phyloP scores from a whole-genome alignment of 64 coral and sea anemone species.

The Stylophora pistillata region DNA sequence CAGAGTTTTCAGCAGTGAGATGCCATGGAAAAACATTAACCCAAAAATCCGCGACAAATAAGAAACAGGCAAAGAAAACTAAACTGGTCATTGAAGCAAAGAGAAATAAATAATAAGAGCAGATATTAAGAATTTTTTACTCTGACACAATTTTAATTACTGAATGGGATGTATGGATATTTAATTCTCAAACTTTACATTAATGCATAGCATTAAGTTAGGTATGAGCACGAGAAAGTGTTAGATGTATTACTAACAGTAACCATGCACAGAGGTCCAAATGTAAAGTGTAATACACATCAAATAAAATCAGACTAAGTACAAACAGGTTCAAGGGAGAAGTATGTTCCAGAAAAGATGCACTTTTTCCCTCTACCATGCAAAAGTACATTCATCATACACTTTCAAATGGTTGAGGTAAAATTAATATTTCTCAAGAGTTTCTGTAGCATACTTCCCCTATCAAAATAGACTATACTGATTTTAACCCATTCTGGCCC shows the following conservation, averaged over 20 bases:
- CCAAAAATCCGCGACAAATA: no score
- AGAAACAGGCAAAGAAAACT: not conserved
- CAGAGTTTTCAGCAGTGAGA: not conserved
- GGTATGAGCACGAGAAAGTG: not conserved
- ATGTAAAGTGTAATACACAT: not conserved
- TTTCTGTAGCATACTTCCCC: no score
- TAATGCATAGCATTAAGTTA: constrained; percentile 1
- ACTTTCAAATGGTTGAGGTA: no score
- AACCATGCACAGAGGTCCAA: not conserved
- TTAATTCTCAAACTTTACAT: not conserved
- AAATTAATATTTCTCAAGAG: no score
- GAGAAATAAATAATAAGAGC: not conserved
- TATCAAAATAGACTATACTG: no score
- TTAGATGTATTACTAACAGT: constrained; percentile 20
- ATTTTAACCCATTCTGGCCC: no score
- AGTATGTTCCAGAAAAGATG: no score
- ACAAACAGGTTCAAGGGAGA: no score
- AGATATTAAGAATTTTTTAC: not conserved
- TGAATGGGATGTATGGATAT: not conserved
- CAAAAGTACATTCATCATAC: no score
- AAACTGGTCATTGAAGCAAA: constrained; percentile 31
- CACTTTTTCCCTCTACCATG: no score
- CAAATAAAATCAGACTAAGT: no score
- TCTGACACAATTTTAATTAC: not conserved
- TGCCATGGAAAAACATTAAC: not conserved